Conservation (phyloP, 2,888 invertebrate genomes). For the Clistopyga incitator region DNA sequence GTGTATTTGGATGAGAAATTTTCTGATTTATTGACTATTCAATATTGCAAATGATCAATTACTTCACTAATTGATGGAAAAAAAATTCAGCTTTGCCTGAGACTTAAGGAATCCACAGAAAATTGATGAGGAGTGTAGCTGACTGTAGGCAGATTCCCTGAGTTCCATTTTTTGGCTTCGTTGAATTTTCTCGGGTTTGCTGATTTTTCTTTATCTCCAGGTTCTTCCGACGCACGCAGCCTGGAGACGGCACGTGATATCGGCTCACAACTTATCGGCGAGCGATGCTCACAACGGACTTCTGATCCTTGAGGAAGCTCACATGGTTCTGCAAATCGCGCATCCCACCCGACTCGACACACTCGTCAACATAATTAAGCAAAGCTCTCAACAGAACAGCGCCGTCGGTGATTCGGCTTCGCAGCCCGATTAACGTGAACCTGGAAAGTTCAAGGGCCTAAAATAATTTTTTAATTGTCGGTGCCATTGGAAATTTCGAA, state of each 20-base stretch:
- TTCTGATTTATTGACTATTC: too few relatives aligned
- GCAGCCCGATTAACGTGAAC: conserved; percentile 56
- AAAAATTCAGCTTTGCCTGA: too few relatives aligned
- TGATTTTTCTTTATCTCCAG: conserved; percentile 51
- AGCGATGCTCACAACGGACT: conserved; percentile 87
- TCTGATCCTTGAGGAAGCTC: conserved; percentile 88
- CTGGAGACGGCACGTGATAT: conserved; percentile 87
- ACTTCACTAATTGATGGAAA: too few relatives aligned
- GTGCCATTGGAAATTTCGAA: conserved; percentile 6
- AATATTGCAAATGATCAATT: too few relatives aligned
- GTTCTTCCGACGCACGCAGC: conserved; percentile 86
- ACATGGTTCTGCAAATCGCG: conserved; percentile 85
- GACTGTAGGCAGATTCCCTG: too few relatives aligned
- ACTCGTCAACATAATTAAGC: conserved; percentile 78
- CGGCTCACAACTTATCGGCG: conserved; percentile 86
- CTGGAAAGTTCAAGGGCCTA: neutral
- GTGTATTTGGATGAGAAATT: too few relatives aligned
- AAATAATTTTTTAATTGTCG: neutral
- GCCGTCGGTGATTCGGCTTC: conserved; percentile 44
- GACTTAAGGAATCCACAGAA: too few relatives aligned
- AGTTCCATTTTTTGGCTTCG: too few relatives aligned
- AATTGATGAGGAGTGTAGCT: too few relatives aligned
- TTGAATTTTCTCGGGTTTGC: too few relatives aligned
- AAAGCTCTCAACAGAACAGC: conserved; percentile 73
- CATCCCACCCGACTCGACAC: conserved; percentile 76